Conservation (phyloP, 2,113 vertebrate species). For the Sapajus apella region DNA sequence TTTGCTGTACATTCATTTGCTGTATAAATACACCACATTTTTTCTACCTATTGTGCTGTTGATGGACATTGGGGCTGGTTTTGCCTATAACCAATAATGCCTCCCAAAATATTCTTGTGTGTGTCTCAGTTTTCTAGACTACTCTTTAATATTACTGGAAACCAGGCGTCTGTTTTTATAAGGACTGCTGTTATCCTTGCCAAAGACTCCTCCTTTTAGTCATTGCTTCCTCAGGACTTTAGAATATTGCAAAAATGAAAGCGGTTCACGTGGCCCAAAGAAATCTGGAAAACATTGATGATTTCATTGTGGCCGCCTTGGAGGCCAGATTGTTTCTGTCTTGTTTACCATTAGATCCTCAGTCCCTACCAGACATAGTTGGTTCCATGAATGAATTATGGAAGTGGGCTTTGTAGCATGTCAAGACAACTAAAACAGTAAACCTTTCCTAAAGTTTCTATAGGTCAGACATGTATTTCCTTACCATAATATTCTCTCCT, state of each 20-base stretch:
- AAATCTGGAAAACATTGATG: neutral
- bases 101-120: neutral
- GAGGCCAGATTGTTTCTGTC: neutral
- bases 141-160: neutral
- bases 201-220: too few relatives aligned
- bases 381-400: neutral
- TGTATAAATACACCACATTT: neutral
- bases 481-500: neutral
- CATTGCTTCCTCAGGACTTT: neutral
- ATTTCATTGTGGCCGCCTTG: neutral
- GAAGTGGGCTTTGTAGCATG: neutral
- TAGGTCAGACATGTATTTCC: neutral
- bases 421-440: neutral
- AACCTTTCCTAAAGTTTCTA: neutral
- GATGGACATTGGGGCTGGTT: neutral
- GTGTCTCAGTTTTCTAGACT: neutral
- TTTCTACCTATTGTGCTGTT: neutral
- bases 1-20: neutral
- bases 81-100: neutral
- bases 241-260: neutral
- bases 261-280: neutral
- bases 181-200: neutral
- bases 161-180: neutral
- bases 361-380: neutral
- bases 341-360: neutral